A percentile compares a stretch with the other conserved stretches of the same genome.
phyloP scores from a whole-genome alignment of 2,113 vertebrate species.

The Gallinago media region DNA sequence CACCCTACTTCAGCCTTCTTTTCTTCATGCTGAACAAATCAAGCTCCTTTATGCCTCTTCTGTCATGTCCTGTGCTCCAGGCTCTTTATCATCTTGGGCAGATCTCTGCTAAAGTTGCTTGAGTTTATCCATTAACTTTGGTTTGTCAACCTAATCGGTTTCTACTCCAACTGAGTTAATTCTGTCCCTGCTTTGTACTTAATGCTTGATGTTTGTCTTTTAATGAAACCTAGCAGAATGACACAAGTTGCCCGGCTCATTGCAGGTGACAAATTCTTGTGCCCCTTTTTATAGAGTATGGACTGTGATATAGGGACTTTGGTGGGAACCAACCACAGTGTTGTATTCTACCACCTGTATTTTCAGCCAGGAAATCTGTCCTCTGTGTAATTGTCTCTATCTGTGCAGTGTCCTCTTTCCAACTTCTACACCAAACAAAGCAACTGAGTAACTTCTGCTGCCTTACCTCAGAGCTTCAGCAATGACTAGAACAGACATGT shows the following conservation, averaged over 20 bases:
- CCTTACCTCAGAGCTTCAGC: neutral
- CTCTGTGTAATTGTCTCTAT: neutral
- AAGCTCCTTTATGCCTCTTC: neutral
- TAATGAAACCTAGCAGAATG: neutral
- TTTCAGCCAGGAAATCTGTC: neutral
- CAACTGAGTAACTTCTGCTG: neutral
- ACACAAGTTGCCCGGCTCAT: neutral
- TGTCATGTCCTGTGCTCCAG: neutral
- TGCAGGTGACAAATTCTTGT: neutral
- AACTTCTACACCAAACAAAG: neutral
- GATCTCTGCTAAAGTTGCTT: neutral
- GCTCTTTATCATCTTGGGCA: neutral
- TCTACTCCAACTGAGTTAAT: neutral
- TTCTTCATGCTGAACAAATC: neutral
- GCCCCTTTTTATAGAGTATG: neutral
- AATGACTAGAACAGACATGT: neutral
- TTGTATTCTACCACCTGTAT: neutral
- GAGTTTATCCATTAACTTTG: neutral
- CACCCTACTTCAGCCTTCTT: neutral
- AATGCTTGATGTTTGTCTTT: neutral
- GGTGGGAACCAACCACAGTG: neutral
- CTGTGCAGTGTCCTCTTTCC: neutral
- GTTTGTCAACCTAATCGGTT: neutral
- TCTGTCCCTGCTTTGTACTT: neutral
- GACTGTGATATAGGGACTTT: neutral